Evolutionary conservation across 1,140 invertebrate species (phyloP), one percentile per base, ranked within the genome.

Genomic region (Proctacanthus coquilletti): DNA sequence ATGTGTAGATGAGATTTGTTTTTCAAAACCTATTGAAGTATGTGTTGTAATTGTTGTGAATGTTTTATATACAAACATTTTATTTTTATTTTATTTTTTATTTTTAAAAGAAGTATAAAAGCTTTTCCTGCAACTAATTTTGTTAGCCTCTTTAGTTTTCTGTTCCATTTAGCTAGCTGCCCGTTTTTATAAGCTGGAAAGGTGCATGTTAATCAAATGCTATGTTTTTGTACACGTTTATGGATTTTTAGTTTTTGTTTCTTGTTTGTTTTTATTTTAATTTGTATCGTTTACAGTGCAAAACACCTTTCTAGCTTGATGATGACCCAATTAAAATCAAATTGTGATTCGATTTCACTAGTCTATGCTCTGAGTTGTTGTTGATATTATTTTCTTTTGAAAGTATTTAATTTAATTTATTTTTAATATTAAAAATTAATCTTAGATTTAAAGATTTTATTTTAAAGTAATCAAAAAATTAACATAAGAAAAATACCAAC

Each of bases 301-400:
- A 35, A 35, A 33, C 9, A 10, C 15, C 15, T 33, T 33, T 33
- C 15, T 10, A 10, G 15, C 15, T 10, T 33, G 15, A 33, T 10
- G 15, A 33, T 33, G 23, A 27, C 23, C 13, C 23, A 8, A n/a
- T n/a, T n/a, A 25, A 25, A 25, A 25, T 9, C 8, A 25, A 34
- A 34, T 37, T 35, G 42, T 39, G 31, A 40, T 39, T 39, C 18
- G 42, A 39, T 46, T 37, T 49, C 40, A 34, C 18, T 40, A 45
- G 42, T 49, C 44, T 45, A 39, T 42, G 42, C 44, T 41, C 42
- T 45, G 43, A 50, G 51, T 51, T 52, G 40, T 52, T 51, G 50
- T 48, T 53, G n/a, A n/a, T n/a, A n/a, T n/a, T n/a, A n/a, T n/a
- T n/a, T n/a, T n/a, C n/a, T n/a, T n/a, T n/a, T n/a, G n/a, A n/a